Percentiles rank a stretch among this genome's conserved stretches.
These are phyloP conservation scores for Anas platyrhynchos DNA, from an alignment of 2,113 vertebrate genomes.

Conservation along the genomic window DNA sequence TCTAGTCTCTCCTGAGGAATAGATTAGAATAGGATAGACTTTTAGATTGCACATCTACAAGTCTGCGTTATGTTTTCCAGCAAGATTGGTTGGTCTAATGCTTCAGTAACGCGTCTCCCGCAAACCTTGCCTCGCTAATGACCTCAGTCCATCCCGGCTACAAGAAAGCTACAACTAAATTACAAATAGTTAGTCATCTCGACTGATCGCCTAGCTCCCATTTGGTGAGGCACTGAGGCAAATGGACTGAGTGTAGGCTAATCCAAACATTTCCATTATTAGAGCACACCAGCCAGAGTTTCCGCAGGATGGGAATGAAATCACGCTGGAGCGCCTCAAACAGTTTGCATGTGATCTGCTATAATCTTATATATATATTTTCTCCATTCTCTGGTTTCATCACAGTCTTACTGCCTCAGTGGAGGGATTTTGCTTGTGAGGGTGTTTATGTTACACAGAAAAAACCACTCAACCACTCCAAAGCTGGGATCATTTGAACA, in stretches of 20 bases:
- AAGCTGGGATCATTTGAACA: conserved; percentile 13
- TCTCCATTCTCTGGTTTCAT: conserved; percentile 63
- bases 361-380: conserved; percentile 38
- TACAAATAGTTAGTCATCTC: conserved; percentile 46
- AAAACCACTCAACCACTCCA: conserved; percentile 38
- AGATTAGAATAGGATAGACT: too few species aligned
- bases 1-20: not conserved
- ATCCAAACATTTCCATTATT: conserved; percentile 70
- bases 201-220: conserved; percentile 22
- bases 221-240: conserved; percentile 45
- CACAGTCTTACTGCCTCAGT: conserved; percentile 28
- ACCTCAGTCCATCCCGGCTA: not conserved
- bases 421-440: conserved; percentile 50
- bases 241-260: conserved; percentile 28
- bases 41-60: not conserved
- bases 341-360: conserved; percentile 8
- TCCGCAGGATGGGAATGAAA: conserved; percentile 26
- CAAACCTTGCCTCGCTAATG: not conserved
- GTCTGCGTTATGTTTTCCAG: not conserved
- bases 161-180: conserved; percentile 4
- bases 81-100: not conserved
- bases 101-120: not conserved
- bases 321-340: not conserved
- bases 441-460: conserved; percentile 51
- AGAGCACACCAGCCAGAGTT: conserved; percentile 32